Evolutionary conservation across 1,140 invertebrate species (phyloP), one percentile per base, ranked within the genome.

Genomic region (Geopemphigus sp.): DNA sequence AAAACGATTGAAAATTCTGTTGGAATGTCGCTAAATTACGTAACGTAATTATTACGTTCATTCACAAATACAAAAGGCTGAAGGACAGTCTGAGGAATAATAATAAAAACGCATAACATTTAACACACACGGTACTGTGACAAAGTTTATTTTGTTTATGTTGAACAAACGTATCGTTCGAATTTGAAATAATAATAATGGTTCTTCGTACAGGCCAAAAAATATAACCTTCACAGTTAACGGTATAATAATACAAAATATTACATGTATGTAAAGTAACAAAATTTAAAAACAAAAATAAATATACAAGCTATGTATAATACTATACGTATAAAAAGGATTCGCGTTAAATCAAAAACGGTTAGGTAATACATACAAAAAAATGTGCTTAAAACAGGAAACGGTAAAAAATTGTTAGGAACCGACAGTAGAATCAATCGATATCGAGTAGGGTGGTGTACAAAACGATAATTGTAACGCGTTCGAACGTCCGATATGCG

Each of bases 371-470:
- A n/a, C n/a, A n/a, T n/a, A n/a, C n/a, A n/a, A 53, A 70, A 53
- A 70, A 54, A 72, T 54, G 68, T 54, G 68, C 47, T 54, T 53
- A 19, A 8, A 68, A 68, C 17, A 50, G 17, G 19, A 70, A 17
- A 72, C 53, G 47, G 68, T 54, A 70, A 70, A 53, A n/a, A n/a
- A 53, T 50, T 5, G 26, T 29, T 70, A 72, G 68, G 68, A 72
- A 72, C 68, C 47, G 53, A 70, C 53, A 54, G 54, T n/a, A n/a
- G n/a, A n/a, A n/a, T n/a, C n/a, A 53, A 72, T 72, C 47, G 29
- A 72, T 4, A 72, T 29, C 54, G n/a, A 53, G 66, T 70, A 53
- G 66, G 22, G n/a, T n/a, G n/a, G n/a, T n/a, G n/a, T n/a, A n/a
- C n/a, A n/a, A n/a, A n/a, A n/a, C n/a, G n/a, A n/a, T n/a, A n/a